Base-by-base conservation (phyloP, 2,113 vertebrate genomes). In the Planiliza haematocheilus region DNA sequence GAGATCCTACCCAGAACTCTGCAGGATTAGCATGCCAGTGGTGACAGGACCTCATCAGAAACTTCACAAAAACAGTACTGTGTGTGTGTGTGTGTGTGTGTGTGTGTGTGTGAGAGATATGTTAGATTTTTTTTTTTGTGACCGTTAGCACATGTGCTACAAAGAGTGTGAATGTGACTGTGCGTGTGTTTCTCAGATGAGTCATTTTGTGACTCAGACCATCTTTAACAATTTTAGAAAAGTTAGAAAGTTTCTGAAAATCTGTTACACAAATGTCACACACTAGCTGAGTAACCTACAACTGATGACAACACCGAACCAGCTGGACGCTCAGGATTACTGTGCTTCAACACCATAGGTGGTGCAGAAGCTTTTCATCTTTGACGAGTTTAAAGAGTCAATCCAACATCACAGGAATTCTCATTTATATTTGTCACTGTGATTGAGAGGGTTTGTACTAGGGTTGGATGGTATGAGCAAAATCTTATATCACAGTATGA, bases 11-110 rank as follows among this genome's bases (percentile, higher is more conserved):
- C n/a, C n/a, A n/a, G n/a, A n/a, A n/a, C n/a, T n/a, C n/a, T n/a
- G n/a, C 34, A 20, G 72, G 77, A 77, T 80, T 84, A 81, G 62
- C 77, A 76, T 72, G 56, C 67, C 60, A 81, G 70, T 68, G 65
- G 66, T 10, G 52, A 57, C 66, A 67, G 56, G 49, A 70, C 64
- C 70, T 61, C 65, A 79, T 74, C 48, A 66, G 49, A 17, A 61
- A 61, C 49, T 39, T 52, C 34, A 56, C 64, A 64, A 53, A 70
- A 50, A 36, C 30, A 30, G 24, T 30, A 30, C n/a, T n/a, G n/a
- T n/a, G 24, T 59, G 20, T 42, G 3, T 39, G 48, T 42, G 36
- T 11, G 12, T 24, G 38, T 37, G 50, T 55, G 58, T 46, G 55
- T 59, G 21, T 18, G 48, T 21, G 18, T 38, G 42, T 18, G 12